A percentile compares a stretch with the other conserved stretches of the same genome.
phyloP scores from a whole-genome alignment of 2,888 invertebrate species.

The Tenodera sinensis region DNA sequence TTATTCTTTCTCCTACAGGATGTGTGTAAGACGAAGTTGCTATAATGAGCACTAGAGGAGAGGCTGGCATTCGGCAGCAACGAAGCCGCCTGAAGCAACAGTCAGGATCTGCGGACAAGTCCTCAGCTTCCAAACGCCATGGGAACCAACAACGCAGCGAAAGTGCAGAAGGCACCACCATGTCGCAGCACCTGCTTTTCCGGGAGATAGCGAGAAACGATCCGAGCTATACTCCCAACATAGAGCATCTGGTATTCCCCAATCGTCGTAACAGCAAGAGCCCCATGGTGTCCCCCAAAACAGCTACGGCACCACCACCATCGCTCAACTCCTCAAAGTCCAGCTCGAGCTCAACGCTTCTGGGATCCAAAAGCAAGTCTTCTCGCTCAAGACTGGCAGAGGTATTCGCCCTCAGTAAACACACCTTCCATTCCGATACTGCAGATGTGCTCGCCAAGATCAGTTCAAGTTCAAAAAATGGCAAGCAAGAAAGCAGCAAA shows the following conservation, averaged over 20 bases:
- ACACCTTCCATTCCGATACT: slow-evolving; percentile 13
- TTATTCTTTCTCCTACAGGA: background rate
- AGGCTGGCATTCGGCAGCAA: slow-evolving; percentile 49
- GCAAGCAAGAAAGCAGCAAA: background rate
- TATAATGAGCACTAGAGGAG: slow-evolving; percentile 48
- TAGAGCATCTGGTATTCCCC: slow-evolving; percentile 56
- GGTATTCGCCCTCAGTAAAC: slow-evolving; percentile 46
- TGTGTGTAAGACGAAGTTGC: background rate
- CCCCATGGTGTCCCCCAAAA: slow-evolving; percentile 16
- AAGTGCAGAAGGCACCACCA: slow-evolving; percentile 40
- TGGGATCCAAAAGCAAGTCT: background rate
- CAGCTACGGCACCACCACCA: background rate
- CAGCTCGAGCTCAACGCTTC: slow-evolving; percentile 33
- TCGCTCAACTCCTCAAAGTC: slow-evolving; percentile 35
- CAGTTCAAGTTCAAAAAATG: background rate
- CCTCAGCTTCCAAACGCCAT: slow-evolving; percentile 43
- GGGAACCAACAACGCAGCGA: slow-evolving; percentile 39
- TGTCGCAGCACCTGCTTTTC: slow-evolving; percentile 38
- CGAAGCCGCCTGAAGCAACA: slow-evolving; percentile 52
- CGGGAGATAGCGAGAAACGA: slow-evolving; percentile 45
- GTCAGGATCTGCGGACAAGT: slow-evolving; percentile 41
- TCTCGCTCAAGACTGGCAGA: slow-evolving; percentile 47
- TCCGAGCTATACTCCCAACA: slow-evolving; percentile 55
- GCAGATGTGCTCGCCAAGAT: background rate
- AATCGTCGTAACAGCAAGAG: slow-evolving; percentile 46